Evolutionary conservation across 2,797 vertebrate genomes (phyloP).

Genomic region (Pampus argenteus): DNA sequence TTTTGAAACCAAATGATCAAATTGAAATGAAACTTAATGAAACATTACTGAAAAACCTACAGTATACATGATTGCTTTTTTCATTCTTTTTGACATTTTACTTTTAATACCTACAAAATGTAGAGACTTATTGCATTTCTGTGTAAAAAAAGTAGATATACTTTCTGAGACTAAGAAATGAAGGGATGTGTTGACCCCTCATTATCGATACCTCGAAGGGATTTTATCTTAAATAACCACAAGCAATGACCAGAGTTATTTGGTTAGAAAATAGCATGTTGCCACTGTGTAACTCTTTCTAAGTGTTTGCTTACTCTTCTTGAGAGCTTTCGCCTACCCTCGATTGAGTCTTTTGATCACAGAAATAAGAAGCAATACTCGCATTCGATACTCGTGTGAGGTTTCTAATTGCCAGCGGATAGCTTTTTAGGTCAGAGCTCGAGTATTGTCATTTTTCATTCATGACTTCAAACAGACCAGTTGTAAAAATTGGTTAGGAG

Average conservation of each 20-base stretch:
- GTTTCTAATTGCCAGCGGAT: slow-evolving; percentile 77
- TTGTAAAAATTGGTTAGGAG: slow-evolving; percentile 76
- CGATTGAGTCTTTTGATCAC: slow-evolving; percentile 42
- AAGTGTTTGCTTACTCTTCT: slow-evolving; percentile 4
- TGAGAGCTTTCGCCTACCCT: slow-evolving; percentile 1
- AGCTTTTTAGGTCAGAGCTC: slow-evolving; percentile 60
- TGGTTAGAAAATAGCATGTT: background rate
- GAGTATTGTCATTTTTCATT: slow-evolving; percentile 82
- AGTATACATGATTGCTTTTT: too few relatives aligned
- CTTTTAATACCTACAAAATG: too few relatives aligned
- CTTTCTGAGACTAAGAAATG: too few relatives aligned
- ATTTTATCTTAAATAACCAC: too few relatives aligned
- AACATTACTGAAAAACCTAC: too few relatives aligned
- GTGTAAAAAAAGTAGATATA: too few relatives aligned
- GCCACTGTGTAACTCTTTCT: background rate
- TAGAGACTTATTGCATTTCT: too few relatives aligned
- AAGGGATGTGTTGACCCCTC: too few relatives aligned
- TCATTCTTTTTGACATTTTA: too few relatives aligned
- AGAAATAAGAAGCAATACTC: slow-evolving; percentile 36
- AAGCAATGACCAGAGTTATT: slow-evolving; percentile 1
- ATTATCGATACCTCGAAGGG: background rate
- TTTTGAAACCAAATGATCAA: too few relatives aligned
- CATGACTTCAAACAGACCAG: slow-evolving; percentile 80
- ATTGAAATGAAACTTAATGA: too few relatives aligned
- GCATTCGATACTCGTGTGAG: slow-evolving; percentile 61